Evolutionary conservation across 2,113 vertebrate genomes (phyloP).

Genomic region (Herpailurus yagouaroundi): DNA sequence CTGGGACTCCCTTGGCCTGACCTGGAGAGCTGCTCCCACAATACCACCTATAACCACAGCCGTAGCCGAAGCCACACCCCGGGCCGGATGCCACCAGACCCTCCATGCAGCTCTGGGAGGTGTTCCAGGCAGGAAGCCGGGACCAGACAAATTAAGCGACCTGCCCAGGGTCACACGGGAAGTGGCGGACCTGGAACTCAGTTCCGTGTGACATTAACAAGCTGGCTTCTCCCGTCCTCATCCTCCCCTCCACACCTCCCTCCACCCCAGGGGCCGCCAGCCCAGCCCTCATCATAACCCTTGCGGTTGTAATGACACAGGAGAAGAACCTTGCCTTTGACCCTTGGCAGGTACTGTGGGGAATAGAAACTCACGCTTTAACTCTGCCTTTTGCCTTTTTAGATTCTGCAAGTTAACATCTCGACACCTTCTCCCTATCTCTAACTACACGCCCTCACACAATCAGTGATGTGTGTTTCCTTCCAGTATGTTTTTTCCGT

Average conservation of each 20-base stretch:
- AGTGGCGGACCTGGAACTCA: background rate
- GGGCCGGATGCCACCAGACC: background rate
- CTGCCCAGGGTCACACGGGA: background rate
- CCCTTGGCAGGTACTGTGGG: background rate
- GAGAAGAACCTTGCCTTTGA: background rate
- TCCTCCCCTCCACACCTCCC: fast-evolving
- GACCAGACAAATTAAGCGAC: background rate
- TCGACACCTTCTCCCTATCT: fast-evolving
- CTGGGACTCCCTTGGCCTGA: background rate
- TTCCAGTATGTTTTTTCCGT: background rate
- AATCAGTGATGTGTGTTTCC: fast-evolving
- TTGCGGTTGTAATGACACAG: fast-evolving
- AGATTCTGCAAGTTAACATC: background rate
- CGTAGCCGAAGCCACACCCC: fast-evolving
- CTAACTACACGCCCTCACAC: fast-evolving
- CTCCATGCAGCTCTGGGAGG: background rate
- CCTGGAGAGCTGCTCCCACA: background rate
- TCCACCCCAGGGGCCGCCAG: fast-evolving
- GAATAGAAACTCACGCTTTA: background rate
- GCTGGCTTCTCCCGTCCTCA: fast-evolving
- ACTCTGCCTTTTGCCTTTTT: background rate
- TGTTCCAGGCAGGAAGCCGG: background rate
- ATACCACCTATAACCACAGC: fast-evolving
- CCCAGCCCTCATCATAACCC: fast-evolving
- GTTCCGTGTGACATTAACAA: fast-evolving